A percentile compares a stretch with the other conserved stretches of the same genome.
Evolutionary conservation across 2,888 invertebrate species (phyloP).

Genomic region (Oscheius sp.): DNA sequence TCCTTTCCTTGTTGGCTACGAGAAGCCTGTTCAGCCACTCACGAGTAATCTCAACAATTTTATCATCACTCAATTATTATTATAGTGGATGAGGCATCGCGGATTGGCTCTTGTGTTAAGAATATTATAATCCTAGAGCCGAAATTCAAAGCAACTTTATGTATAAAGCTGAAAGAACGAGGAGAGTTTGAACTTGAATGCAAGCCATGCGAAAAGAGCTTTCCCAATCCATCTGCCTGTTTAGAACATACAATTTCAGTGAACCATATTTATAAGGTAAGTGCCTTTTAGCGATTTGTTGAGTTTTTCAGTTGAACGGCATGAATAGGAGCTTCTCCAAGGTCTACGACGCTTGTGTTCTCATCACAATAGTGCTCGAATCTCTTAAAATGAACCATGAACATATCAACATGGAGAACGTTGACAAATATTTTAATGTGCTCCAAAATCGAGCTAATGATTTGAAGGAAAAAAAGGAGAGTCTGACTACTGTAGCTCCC

Average conservation of each 20-base stretch:
- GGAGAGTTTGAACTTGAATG: background rate
- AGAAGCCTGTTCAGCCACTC: background rate
- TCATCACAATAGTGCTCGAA: background rate
- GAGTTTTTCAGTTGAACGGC: background rate
- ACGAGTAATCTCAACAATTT: constrained; percentile 1
- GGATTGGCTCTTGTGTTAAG: too few species aligned
- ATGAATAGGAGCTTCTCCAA: background rate
- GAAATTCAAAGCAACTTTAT: background rate
- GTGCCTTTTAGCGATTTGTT: background rate
- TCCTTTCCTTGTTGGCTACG: constrained; percentile 10
- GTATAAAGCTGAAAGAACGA: background rate
- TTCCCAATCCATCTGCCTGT: background rate
- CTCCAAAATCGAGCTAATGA: background rate
- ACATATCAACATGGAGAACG: background rate
- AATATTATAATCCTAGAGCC: background rate
- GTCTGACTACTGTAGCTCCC: background rate
- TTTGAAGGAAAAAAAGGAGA: background rate
- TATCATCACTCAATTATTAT: background rate
- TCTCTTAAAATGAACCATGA: background rate
- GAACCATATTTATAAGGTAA: background rate
- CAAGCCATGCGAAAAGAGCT: background rate
- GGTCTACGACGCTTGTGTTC: background rate
- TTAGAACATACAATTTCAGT: constrained; percentile 1
- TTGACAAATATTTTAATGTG: constrained; percentile 5
- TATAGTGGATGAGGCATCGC: background rate